Evolutionary conservation across 2,113 vertebrate species (phyloP), one percentile per base, ranked within the genome.

Genomic region (Oceanodroma tethys): DNA sequence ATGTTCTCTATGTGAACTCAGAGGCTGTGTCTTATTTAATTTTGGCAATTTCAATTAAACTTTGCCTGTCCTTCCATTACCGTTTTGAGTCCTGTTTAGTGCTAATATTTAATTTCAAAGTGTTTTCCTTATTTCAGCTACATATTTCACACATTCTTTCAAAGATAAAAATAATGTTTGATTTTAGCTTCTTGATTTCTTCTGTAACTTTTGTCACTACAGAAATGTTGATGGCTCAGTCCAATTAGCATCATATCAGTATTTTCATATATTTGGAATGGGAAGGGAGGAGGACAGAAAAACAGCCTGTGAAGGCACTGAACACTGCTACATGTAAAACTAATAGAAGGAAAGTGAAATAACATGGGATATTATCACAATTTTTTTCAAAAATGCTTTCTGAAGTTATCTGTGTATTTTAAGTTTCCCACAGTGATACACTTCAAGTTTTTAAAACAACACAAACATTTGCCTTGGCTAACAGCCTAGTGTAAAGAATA

Each of bases 351-450:
- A 88, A 94, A 96, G 43, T 75, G 70, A 90, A 97, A 93, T 94
- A 97, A 91, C 72, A 88, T 45, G 56, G 86, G 48, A 47, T 95
- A 94, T 96, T 96, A 96, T 96, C 96, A 94, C 91, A 88, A 10
- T 30, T 88, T 85, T 92, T 71, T 75, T 71, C 63, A 86, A 65
- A 96, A 97, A 97, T 93, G 81, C 88, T 96, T 96, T 97, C 96
- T 97, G 96, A 95, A 97, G 86, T 97, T 97, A 98, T 98, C 97
- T 97, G 97, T 97, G 73, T 97, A 96, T 97, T 97, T 95, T 88
- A 86, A 96, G 95, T 97, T 98, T 98, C 98, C 98, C 98, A 97
- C 98, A 97, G 97, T 93, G 97, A 97, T 95, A 97, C 85, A 93
- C 95, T 95, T 96, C 66, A 95, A 93, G 96, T 97, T 97, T 98